phyloP scores from a whole-genome alignment of 2,797 vertebrate genomes.

The Cyclopterus lumpus region DNA sequence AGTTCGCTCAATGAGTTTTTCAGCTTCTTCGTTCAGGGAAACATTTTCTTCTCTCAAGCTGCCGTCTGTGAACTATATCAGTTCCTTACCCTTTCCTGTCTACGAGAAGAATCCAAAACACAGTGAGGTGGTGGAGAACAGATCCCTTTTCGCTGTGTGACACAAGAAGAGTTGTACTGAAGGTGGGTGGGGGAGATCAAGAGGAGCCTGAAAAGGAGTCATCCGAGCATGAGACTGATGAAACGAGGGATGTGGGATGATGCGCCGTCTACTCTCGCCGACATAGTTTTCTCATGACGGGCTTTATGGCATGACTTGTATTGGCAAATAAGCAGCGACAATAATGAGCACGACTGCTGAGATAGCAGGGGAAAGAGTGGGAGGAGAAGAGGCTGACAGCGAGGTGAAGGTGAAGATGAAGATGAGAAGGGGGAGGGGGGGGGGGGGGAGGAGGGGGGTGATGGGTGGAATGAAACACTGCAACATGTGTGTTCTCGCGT shows the following conservation, averaged over 20 bases:
- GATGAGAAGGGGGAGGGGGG: background rate
- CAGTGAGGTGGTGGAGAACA: conserved; percentile 21
- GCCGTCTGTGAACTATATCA: conserved; percentile 21
- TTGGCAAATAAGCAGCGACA: conserved; percentile 61
- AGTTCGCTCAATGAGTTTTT: conserved; percentile 22
- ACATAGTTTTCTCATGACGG: conserved; percentile 59
- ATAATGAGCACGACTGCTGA: conserved; percentile 64
- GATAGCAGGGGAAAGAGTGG: conserved; percentile 51
- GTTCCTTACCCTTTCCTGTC: conserved; percentile 9
- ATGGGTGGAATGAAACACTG: conserved; percentile 25
- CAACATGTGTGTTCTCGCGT: conserved; percentile 29
- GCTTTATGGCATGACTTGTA: conserved; percentile 50
- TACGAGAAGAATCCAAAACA: conserved; percentile 33
- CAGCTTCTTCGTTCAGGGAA: conserved; percentile 22
- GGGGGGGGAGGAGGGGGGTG: too few species aligned
- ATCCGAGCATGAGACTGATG: conserved; percentile 31
- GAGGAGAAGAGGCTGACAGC: conserved; percentile 48
- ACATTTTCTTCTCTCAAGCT: background rate
- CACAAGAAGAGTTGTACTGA: conserved; percentile 12
- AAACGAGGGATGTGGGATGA: conserved; percentile 40
- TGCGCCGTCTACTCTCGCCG: conserved; percentile 35
- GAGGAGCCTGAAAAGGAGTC: conserved; percentile 30
- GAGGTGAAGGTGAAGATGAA: conserved; percentile 38
- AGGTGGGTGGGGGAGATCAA: background rate
- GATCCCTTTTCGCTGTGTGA: conserved; percentile 54